Percentiles rank a stretch among this genome's conserved stretches.
Conservation (phyloP, 2,888 invertebrate species). For the Orthosia gracilis region DNA sequence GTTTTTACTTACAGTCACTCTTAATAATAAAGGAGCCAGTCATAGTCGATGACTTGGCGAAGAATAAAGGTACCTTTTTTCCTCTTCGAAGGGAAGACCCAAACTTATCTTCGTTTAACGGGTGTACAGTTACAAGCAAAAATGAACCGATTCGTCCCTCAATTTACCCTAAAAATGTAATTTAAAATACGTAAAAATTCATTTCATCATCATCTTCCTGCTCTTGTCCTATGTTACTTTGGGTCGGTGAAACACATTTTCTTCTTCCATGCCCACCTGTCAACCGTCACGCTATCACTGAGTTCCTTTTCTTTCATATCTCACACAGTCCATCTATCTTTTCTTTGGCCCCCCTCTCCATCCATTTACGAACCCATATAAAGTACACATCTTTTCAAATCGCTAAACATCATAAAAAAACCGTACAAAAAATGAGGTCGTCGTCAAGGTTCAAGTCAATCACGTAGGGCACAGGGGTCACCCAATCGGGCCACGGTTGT, state of each 20-base stretch:
- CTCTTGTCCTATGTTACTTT: no score
- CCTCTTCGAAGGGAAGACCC: neutral
- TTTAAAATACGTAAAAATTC: neutral
- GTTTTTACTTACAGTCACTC: neutral
- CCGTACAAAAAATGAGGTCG: conserved; percentile 24
- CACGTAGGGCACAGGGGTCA: conserved; percentile 17
- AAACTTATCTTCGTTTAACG: conserved; percentile 22
- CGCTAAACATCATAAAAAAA: conserved; percentile 9
- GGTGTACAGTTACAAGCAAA: neutral
- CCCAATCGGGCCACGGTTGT: conserved; percentile 11
- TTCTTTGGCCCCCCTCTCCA: no score
- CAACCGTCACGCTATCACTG: no score
- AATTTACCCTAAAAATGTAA: neutral
- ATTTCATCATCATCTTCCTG: neutral
- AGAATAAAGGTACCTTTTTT: neutral
- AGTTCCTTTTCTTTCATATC: no score
- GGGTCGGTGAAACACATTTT: no score
- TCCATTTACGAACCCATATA: no score
- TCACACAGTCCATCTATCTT: no score
- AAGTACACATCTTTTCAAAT: conserved; percentile 14
- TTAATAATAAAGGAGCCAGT: neutral
- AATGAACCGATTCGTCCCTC: neutral
- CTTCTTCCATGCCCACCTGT: no score
- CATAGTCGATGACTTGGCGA: neutral
- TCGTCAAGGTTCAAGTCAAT: conserved; percentile 12